Percentiles rank a stretch among this genome's conserved stretches.
Evolutionary conservation across 2,797 vertebrate genomes (phyloP).

Genomic region (Amblyopsis hoosieri): DNA sequence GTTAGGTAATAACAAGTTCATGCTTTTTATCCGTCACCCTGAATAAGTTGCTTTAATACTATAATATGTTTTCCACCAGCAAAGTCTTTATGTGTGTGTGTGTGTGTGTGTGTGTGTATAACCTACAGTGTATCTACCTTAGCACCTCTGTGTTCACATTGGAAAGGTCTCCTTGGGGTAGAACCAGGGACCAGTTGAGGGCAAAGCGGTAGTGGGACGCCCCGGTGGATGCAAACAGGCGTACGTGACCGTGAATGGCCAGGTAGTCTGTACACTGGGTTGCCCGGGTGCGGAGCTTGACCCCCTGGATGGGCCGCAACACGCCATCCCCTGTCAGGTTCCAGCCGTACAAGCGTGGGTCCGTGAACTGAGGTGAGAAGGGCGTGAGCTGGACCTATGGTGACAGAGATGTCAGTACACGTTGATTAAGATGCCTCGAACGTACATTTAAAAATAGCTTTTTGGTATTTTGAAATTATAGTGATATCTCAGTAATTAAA

Average conservation of each 20-base stretch:
- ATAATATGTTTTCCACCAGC: too few relatives aligned
- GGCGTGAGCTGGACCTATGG: slow-evolving; percentile 84
- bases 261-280: slow-evolving; percentile 91
- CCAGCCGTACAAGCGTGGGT: slow-evolving; percentile 91
- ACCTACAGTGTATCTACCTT: slow-evolving; percentile 52
- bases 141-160: slow-evolving; percentile 81
- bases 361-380: slow-evolving; percentile 91
- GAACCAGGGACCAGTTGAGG: slow-evolving; percentile 90
- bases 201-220: slow-evolving; percentile 90
- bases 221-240: slow-evolving; percentile 81
- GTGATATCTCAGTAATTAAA: not conserved
- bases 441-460: too few relatives aligned
- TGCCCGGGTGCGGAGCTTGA: slow-evolving; percentile 79
- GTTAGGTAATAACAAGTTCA: too few relatives aligned
- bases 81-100: not conserved
- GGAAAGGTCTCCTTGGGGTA: slow-evolving; percentile 84
- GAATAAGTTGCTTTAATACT: too few relatives aligned
- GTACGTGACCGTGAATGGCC: slow-evolving; percentile 83
- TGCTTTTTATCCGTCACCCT: too few relatives aligned
- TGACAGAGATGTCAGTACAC: slow-evolving; percentile 12
- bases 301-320: slow-evolving; percentile 81
- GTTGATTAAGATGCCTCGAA: too few relatives aligned
- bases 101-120: not conserved
- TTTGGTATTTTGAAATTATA: not conserved
- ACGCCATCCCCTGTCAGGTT: slow-evolving; percentile 87